Evolutionary conservation across 1,140 invertebrate species (phyloP), one percentile per base, ranked within the genome.

Genomic region (Leptinotarsa lineolata): DNA sequence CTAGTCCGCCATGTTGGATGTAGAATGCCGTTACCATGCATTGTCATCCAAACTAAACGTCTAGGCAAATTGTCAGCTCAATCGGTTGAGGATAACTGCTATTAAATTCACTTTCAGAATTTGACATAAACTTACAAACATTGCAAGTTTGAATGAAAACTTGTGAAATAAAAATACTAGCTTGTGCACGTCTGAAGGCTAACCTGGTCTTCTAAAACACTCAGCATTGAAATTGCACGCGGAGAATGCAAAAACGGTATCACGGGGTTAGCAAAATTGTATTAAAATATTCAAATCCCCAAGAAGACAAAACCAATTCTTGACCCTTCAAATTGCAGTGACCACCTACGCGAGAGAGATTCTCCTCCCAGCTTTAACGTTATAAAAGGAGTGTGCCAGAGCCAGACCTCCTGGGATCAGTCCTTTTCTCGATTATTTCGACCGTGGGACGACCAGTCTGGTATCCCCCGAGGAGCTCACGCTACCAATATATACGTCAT

Each of bases 391-490:
- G 69, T 54, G 69, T 71, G 69, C 30, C 30, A 54, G 58, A 15
- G 69, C 30, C 30, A 54, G 58, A 15, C 45, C 69, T 58, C 69
- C 18, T 30, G 69, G 69, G 69, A 63, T 12, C 48, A 30, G 69
- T 71, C 44, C 60, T 71, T 71, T 71, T 71, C 69, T 63, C 69
- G 60, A 71, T 71, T 59, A 71, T 71, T 71, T 71, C 63, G 69
- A 71, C 69, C 69, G 44, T 71, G 60, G 58, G 60, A 15, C 48
- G 69, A 59, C 68, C 54, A 69, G 39, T 58, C 39, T 45, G 20
- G 48, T 71, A 71, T 71, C 39, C 69, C 69, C 69, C 48, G 22
- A 63, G 69, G 69, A 63, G 44, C 67, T 65, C 15, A 21, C 63
- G 63, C 63, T 65, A 65, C 63, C 16, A 39, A 65, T 65, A 65